Evolutionary conservation across 1,140 invertebrate species (phyloP), one percentile per base, ranked within the genome.

Genomic region (Euwallacea similis): DNA sequence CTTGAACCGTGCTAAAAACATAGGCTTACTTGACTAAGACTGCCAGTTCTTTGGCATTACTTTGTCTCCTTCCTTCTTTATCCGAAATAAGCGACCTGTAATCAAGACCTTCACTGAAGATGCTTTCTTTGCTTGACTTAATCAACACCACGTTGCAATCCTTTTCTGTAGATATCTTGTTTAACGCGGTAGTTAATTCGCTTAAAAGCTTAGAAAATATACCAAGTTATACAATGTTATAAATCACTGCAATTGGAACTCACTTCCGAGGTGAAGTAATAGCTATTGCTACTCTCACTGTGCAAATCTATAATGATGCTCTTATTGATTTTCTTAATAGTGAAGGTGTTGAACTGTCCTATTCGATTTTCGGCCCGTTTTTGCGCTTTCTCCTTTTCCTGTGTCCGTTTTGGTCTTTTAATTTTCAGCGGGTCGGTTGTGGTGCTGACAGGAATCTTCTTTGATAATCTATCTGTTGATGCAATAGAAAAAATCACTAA

Each of bases 61-160:
- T 79, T 76, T 86, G 85, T 62, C 89, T 83, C 73, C 86, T 85
- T n/a, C 88, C 86, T 21, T 84, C 82, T 44, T 86, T 84, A 10
- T 82, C 77, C n/a, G 85, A 81, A 7, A 90, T 76, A 47, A 93
- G 77, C 41, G 82, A 83, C 42, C 86, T 86, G 56, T 91, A 85
- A 80, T 93, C 90, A 44, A 93, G 80, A 21, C 91, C 91, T 74
- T 90, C 86, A 73, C 90, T 92, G 75, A 91, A 92, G 44, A 87
- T 85, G 15, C 81, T 84, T 10, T 86, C 87, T 7, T 62, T 46
- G 7, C 84, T 87, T 42, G 86, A 88, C 15, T 86, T 87, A 2
- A 93, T 76, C 15, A 91, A 79, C 33, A 91, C 89, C 7, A 88
- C 86, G 73, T 86, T 82, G 72, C 87, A 89, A 1, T 85, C 84